A percentile compares a stretch with the other conserved stretches of the same genome.
These are phyloP conservation scores for Cottus gobio DNA, from an alignment of 2,113 vertebrate genomes.

Conservation along the genomic window DNA sequence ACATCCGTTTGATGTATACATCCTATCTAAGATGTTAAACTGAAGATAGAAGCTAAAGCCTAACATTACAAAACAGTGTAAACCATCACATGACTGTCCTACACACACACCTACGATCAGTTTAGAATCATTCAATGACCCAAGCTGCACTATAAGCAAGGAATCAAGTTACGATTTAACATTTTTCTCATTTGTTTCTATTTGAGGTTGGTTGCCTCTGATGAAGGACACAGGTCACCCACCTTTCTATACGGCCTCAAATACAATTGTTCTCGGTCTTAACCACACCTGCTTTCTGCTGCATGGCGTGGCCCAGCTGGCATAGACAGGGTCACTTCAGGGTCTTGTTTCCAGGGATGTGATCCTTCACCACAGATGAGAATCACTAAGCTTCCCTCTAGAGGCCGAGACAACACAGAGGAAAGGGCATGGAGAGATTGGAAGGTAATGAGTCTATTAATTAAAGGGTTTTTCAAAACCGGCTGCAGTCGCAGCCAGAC, in stretches of 20 bases:
- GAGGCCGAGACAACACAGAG: slow-evolving; percentile 65
- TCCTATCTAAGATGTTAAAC: too few species aligned
- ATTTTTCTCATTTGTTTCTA: background rate
- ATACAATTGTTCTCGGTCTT: slow-evolving; percentile 15
- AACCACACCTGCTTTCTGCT: slow-evolving; percentile 23
- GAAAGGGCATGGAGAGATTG: slow-evolving; percentile 76
- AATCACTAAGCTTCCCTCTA: slow-evolving; percentile 73
- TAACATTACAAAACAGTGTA: too few species aligned
- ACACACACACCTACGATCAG: too few species aligned
- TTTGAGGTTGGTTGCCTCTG: background rate
- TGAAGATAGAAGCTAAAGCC: too few species aligned
- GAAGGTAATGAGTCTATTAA: slow-evolving; percentile 89
- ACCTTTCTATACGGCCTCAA: background rate
- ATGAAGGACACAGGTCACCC: background rate
- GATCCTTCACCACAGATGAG: slow-evolving; percentile 74
- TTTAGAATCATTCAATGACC: too few species aligned
- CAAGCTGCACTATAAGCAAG: too few species aligned
- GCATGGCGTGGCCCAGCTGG: slow-evolving; percentile 52
- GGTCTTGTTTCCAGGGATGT: slow-evolving; percentile 73
- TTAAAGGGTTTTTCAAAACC: slow-evolving; percentile 79
- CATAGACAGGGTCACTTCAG: slow-evolving; percentile 57
- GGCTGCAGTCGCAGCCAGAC: slow-evolving; percentile 36
- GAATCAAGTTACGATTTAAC: background rate
- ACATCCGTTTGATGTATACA: too few species aligned
- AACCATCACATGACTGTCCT: too few species aligned